Base-by-base conservation (phyloP, 2,888 invertebrate species). In the Choreutis nemorana region DNA sequence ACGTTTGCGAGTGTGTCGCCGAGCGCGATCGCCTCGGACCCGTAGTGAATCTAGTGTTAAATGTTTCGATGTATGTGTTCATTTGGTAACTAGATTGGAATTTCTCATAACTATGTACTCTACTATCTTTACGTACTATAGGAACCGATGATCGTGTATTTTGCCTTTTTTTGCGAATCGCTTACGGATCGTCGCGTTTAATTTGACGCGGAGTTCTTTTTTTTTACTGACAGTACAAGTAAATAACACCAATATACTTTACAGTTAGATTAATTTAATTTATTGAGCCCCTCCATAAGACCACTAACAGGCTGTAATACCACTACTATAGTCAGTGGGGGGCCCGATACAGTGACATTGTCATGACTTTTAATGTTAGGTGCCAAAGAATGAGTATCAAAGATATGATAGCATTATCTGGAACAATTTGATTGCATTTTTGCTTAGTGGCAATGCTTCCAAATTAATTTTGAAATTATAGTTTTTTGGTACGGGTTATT, bases 371-470 rank as follows among this genome's bases (percentile, higher is more conserved):
- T 53, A 57, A 48, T 54, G 62, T 71, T 70, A 70, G 72, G 77
- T 78, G 78, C 78, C 78, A 78, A 78, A 78, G 78, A 78, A 60
- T 66, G 66, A 63, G 60, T 72, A 78, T 77, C 77, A 77, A 78
- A 77, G 78, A 71, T 60, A 52, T 46, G 48, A 37, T 41, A 48
- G 45, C 49, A 46, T 56, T 65, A 60, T 68, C 62, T 58, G 64
- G 58, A 65, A 66, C 64, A 54, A 67, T 48, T 48, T 57, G 58
- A 62, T 35, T 56, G 68, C 66, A 66, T 71, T 47, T 56, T 53
- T 54, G 60, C 53, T 63, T 55, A 48, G 56, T 54, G 56, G 59
- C 55, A 56, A 64, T 63, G 65, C 68, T 75, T 77, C 70, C 70
- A 71, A 75, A 73, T 64, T 66, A 39, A 41, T 56, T 70, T 61